Base-by-base conservation (phyloP, 2,113 vertebrate species). In the Nannobrachium achirus region DNA sequence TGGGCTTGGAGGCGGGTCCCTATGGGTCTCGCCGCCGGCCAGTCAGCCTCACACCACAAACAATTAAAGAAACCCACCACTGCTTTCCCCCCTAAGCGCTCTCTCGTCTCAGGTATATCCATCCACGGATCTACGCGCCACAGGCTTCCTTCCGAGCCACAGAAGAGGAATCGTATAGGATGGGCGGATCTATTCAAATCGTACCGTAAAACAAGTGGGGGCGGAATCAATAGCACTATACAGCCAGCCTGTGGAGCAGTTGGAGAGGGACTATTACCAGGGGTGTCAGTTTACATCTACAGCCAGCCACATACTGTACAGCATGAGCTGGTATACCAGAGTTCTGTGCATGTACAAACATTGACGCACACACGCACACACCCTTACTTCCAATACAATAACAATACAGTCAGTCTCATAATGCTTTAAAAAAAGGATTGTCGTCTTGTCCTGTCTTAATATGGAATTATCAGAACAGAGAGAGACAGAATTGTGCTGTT, bases 1-100 rank as follows among this genome's bases (percentile, higher is more conserved):
- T 13, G n/a, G 73, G 75, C 81, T 33, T 81, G 70, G 51, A 84
- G 82, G 84, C 78, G 67, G 4, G 65, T 86, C 87, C 84, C 89
- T 0, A 7, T 84, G 71, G 87, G 83, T 50, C 78, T 73, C 58
- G 76, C 83, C 77, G 81, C 81, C 81, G 76, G 78, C 78, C 68
- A 87, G 89, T 82, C 82, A 80, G 75, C 82, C 86, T 81, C 84
- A 89, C 83, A 85, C 76, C 80, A 86, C 79, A 88, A 86, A 89
- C 89, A 89, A 90, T 89, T 89, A 90, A 90, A 84, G 80, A n/a
- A 10, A 20, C 75, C 33, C 69, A 66, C 71, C 48, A 66, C 84
- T 66, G 58, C 76, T 71, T 33, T 33, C 56, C 60, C 83, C 55
- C 57, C 41, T 0, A 74, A 77, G 75, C 58, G 65, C n/a, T 63